Base-by-base conservation (phyloP, 2,888 invertebrate species). In the Temnothorax ravouxi region DNA sequence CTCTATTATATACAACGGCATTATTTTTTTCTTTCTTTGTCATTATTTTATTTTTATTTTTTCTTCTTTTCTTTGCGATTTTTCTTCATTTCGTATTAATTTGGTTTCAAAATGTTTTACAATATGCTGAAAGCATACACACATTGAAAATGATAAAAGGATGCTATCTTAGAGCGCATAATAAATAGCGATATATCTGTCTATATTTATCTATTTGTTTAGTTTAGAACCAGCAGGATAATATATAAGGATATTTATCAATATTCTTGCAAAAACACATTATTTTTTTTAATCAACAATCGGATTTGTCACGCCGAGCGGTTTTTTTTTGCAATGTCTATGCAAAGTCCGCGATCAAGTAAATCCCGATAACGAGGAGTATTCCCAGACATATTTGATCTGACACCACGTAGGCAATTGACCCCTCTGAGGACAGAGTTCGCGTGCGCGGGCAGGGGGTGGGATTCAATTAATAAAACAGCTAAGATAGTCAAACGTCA, bases 401-500 rank as follows among this genome's bases (percentile, higher is more conserved):
- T 52, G 76, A 52, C 18, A 59, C 8, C 9, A 77, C 5, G 41
- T 54, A 79, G 25, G 9, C 69, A 79, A 79, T 79, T 79, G 69
- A 79, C 69, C 59, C 34, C 0, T 56, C 15, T 59, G 34, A 71
- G 47, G 54, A 18, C 15, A 21, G 69, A 59, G 47, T 34, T 77
- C 47, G 25, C 15, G 34, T 15, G 25, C 29, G 69, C 2, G 21
- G 21, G 34, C n/a, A n/a, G n/a, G 44, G 21, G 29, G 2, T 34
- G 9, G 21, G 59, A 79, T 69, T 54, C 21, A 79, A 79, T 79
- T 79, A 79, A 79, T 71, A 21, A 71, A 71, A 56, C n/a, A 56
- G n/a, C 67, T 54, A 77, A 67, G 41, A 67, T 47, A 59, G 34
- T 1, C 11, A 15, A 15, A 34, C 21, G 66, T 34, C 34, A 21